These are phyloP conservation scores for Habroteleia sp. DNA, from an alignment of 2,888 invertebrate species.

Conservation along the genomic window DNA sequence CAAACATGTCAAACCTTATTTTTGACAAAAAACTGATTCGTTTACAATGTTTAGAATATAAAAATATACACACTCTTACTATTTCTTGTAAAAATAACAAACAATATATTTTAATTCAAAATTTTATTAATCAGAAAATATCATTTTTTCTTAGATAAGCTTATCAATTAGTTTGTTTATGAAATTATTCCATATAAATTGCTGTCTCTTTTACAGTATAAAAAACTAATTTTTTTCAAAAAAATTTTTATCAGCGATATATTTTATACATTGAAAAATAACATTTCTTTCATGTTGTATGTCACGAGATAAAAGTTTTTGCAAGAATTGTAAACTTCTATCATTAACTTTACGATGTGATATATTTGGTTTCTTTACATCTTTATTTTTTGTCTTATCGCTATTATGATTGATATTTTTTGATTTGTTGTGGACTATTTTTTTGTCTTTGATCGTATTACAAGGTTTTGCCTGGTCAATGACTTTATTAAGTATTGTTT, in stretches of 20 bases:
- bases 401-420: too few relatives aligned
- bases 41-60: too few relatives aligned
- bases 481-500: conserved; percentile 3
- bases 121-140: too few relatives aligned
- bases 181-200: too few relatives aligned
- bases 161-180: too few relatives aligned
- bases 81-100: too few relatives aligned
- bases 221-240: conserved; percentile 82
- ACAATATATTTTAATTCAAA: too few relatives aligned
- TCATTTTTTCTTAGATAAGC: too few relatives aligned
- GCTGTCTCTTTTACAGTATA: not conserved
- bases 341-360: conserved; percentile 15
- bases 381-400: conserved; percentile 16
- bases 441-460: not conserved
- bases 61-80: too few relatives aligned
- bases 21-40: too few relatives aligned
- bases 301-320: conserved; percentile 88
- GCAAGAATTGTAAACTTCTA: conserved; percentile 81
- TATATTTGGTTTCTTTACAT: conserved; percentile 19
- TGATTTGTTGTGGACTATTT: not conserved
- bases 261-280: conserved; percentile 92
- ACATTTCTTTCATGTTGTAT: conserved; percentile 93
- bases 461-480: not conserved
- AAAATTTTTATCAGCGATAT: conserved; percentile 89
- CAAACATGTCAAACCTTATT: too few relatives aligned